These are phyloP conservation scores for Habrosyne pyritoides DNA, from an alignment of 2,888 invertebrate genomes.

Conservation along the genomic window DNA sequence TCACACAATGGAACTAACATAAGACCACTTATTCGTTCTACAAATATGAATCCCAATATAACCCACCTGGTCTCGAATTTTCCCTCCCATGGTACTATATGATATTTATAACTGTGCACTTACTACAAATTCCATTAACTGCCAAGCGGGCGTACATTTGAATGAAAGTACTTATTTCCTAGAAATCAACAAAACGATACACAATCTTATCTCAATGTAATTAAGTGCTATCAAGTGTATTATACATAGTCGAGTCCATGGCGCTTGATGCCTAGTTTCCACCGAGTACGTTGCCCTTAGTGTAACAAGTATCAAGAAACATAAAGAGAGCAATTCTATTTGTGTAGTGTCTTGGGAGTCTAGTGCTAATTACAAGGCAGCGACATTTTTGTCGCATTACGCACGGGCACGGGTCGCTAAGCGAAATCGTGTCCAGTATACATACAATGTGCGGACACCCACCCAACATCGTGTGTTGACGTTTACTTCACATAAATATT, in stretches of 20 bases:
- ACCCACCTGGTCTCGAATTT: background rate
- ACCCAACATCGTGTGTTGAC: constrained; percentile 5
- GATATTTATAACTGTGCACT: background rate
- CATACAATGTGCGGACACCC: constrained; percentile 12
- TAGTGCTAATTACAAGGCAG: constrained; percentile 62
- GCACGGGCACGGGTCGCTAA: constrained; percentile 28
- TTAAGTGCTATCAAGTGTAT: background rate
- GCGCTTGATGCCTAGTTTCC: constrained; percentile 25
- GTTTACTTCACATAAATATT: constrained; percentile 18
- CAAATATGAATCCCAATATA: constrained; percentile 25
- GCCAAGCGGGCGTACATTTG: background rate
- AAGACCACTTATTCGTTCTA: constrained; percentile 27
- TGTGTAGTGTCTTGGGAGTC: constrained; percentile 50
- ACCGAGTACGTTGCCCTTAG: constrained; percentile 49
- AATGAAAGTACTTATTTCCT: background rate
- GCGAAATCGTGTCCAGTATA: constrained; percentile 32
- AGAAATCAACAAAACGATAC: background rate
- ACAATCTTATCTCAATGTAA: background rate
- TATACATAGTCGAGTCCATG: constrained; percentile 9
- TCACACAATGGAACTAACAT: constrained; percentile 22
- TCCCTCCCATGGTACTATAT: background rate
- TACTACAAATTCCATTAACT: background rate
- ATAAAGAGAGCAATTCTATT: constrained; percentile 60
- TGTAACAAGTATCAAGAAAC: constrained; percentile 44
- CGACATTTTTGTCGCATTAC: constrained; percentile 64